These are phyloP conservation scores for Hydrophis major DNA, from an alignment of 2,797 vertebrate species.

Conservation along the genomic window DNA sequence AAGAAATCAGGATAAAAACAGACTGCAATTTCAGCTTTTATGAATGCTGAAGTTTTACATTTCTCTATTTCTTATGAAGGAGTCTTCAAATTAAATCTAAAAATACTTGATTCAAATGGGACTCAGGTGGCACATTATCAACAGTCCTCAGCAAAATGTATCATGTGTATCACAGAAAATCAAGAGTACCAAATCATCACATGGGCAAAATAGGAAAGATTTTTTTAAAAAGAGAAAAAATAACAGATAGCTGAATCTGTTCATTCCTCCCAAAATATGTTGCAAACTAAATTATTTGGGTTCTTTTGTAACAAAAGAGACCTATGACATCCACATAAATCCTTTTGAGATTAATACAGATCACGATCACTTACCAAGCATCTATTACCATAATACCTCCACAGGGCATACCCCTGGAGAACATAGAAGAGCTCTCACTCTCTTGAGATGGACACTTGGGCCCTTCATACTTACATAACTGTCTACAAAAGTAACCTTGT, in stretches of 20 bases:
- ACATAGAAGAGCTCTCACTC: background rate
- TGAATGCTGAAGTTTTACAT: background rate
- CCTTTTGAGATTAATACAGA: background rate
- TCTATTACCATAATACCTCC: background rate
- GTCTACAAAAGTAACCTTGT: background rate
- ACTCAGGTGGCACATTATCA: background rate
- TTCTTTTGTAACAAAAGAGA: background rate
- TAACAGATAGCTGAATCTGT: background rate
- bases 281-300: background rate
- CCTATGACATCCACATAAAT: background rate
- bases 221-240: background rate
- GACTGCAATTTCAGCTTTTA: background rate
- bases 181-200: background rate
- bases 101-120: conserved; percentile 2
- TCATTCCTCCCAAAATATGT: background rate
- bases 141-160: background rate
- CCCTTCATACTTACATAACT: background rate
- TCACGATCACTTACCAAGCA: background rate
- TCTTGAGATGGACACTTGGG: background rate
- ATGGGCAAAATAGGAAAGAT: background rate
- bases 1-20: background rate
- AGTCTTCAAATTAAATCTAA: conserved; percentile 16
- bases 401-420: background rate
- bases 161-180: background rate
- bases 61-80: background rate